phyloP scores from a whole-genome alignment of 2,113 vertebrate species.

The Zeus faber region DNA sequence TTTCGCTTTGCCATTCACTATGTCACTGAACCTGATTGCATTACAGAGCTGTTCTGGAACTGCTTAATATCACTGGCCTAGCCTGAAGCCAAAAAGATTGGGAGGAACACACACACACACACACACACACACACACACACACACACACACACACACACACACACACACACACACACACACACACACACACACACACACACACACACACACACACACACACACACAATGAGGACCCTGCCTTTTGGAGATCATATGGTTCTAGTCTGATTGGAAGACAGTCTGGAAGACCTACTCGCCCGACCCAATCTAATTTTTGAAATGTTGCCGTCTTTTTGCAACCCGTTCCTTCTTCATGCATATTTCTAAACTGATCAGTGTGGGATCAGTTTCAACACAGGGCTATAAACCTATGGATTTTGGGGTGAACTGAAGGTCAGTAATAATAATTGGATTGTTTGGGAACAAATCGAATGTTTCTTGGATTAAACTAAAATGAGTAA shows the following conservation, averaged over 20 bases:
- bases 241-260: conserved; percentile 33
- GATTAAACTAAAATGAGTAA: no score
- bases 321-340: conserved; percentile 14
- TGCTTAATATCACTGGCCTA: conserved; percentile 79
- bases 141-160: conserved; percentile 33
- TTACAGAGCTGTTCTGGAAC: conserved; percentile 75
- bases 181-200: conserved; percentile 3
- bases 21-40: conserved; percentile 54
- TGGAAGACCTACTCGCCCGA: conserved; percentile 28
- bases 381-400: conserved; percentile 1
- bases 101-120: conserved; percentile 15
- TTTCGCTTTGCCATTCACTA: conserved; percentile 42
- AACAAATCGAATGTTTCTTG: no score
- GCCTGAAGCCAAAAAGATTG: conserved; percentile 70
- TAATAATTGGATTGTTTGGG: background rate
- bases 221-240: conserved; percentile 47
- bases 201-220: conserved; percentile 28
- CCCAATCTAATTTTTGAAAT: conserved; percentile 32
- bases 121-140: background rate
- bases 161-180: conserved; percentile 20
- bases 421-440: conserved; percentile 44
- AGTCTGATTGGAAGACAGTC: conserved; percentile 43
- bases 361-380: background rate
- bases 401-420: conserved; percentile 24
- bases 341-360: conserved; percentile 10